Conservation (phyloP, 2,888 invertebrate genomes). For the Eilema caniola region DNA sequence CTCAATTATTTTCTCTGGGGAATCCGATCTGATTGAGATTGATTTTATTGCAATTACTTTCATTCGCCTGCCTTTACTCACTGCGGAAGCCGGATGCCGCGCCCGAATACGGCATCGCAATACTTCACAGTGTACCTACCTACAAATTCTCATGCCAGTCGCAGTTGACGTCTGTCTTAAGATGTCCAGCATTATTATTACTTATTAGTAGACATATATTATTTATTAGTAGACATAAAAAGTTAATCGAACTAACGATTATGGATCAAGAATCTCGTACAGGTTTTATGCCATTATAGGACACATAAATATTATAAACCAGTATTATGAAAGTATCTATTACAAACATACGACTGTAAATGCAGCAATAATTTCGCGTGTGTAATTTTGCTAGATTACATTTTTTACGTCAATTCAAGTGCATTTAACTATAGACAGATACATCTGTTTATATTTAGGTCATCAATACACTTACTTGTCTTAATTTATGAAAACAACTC, state of each 20-base stretch:
- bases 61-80: background rate
- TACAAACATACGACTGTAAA: background rate
- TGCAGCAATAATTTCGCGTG: background rate
- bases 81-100: background rate
- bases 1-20: background rate
- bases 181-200: background rate
- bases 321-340: background rate
- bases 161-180: background rate
- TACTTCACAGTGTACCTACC: too few relatives aligned
- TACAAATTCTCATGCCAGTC: background rate
- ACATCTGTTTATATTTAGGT: too few relatives aligned
- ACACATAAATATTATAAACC: background rate
- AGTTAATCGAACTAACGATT: background rate
- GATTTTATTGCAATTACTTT: background rate
- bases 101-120: background rate
- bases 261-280: background rate
- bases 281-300: too few relatives aligned
- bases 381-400: too few relatives aligned
- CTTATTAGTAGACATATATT: too few relatives aligned
- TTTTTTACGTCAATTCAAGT: too few relatives aligned
- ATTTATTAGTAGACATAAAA: background rate
- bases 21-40: background rate
- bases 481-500: background rate
- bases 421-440: too few relatives aligned
- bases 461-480: too few relatives aligned